Percentiles rank a stretch among this genome's conserved stretches.
These are phyloP conservation scores for Piezodorus guildinii DNA, from an alignment of 1,140 invertebrate species.

Conservation along the genomic window DNA sequence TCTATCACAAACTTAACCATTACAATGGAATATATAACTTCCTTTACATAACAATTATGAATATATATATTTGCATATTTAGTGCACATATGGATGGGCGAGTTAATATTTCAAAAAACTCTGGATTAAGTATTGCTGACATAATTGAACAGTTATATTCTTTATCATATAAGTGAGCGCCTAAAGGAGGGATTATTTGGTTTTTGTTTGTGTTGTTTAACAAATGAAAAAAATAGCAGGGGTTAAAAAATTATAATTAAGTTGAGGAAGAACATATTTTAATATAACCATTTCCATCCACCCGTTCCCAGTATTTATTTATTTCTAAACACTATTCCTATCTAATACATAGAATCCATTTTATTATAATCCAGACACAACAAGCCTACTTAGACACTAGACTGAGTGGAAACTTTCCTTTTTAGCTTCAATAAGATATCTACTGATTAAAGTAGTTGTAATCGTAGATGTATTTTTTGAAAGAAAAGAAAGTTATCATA, in stretches of 20 bases:
- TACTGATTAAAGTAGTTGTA: too few species aligned
- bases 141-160: constrained; percentile 13
- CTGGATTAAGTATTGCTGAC: constrained; percentile 3
- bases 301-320: background rate
- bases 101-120: constrained; percentile 5
- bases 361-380: too few species aligned
- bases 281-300: background rate
- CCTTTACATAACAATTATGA: constrained; percentile 12
- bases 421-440: too few species aligned
- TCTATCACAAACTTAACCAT: constrained; percentile 22
- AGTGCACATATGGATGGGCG: constrained; percentile 1
- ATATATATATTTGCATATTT: constrained; percentile 1
- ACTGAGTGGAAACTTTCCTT: too few species aligned
- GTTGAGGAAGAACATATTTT: background rate
- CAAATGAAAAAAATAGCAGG: background rate
- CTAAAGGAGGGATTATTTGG: background rate
- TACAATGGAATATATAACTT: constrained; percentile 17
- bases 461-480: too few species aligned
- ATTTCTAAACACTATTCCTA: too few species aligned
- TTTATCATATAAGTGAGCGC: background rate
- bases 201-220: background rate
- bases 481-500: too few species aligned
- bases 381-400: too few species aligned
- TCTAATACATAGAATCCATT: too few species aligned
- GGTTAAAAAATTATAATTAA: background rate